phyloP scores from a whole-genome alignment of 2,888 invertebrate genomes.

The Tortrix viridana region DNA sequence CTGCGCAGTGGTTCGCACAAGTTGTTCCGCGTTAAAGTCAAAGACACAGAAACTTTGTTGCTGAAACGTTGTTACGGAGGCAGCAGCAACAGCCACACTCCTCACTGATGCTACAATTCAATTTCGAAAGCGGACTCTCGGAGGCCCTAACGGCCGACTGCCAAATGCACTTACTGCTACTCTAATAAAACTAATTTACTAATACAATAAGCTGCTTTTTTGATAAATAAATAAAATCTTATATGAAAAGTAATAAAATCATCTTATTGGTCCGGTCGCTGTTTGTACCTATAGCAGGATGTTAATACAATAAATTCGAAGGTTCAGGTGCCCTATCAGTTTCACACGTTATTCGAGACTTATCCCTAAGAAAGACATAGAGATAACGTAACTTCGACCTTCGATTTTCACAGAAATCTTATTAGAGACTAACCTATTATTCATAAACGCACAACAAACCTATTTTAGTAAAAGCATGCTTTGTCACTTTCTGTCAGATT shows the following conservation, averaged over 20 bases:
- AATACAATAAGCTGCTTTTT: constrained; percentile 2
- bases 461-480: too few relatives aligned
- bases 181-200: constrained; percentile 34
- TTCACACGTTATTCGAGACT: too few relatives aligned
- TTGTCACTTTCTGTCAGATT: too few relatives aligned
- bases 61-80: constrained; percentile 23
- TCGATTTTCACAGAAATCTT: too few relatives aligned
- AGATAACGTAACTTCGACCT: too few relatives aligned
- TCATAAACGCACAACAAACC: too few relatives aligned
- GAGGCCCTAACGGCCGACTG: constrained; percentile 25
- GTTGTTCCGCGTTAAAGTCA: constrained; percentile 22
- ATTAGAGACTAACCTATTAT: too few relatives aligned
- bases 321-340: too few relatives aligned
- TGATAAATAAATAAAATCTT: constrained; percentile 2
- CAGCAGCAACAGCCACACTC: constrained; percentile 19
- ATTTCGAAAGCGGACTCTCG: constrained; percentile 31
- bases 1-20: constrained; percentile 3
- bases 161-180: constrained; percentile 31
- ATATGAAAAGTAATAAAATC: neutral
- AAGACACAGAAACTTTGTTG: constrained; percentile 23
- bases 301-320: too few relatives aligned
- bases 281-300: too few relatives aligned
- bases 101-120: constrained; percentile 25
- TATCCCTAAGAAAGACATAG: too few relatives aligned
- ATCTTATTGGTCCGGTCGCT: neutral